phyloP scores from a whole-genome alignment of 2,797 vertebrate species.

The Urocyon cinereoargenteus region DNA sequence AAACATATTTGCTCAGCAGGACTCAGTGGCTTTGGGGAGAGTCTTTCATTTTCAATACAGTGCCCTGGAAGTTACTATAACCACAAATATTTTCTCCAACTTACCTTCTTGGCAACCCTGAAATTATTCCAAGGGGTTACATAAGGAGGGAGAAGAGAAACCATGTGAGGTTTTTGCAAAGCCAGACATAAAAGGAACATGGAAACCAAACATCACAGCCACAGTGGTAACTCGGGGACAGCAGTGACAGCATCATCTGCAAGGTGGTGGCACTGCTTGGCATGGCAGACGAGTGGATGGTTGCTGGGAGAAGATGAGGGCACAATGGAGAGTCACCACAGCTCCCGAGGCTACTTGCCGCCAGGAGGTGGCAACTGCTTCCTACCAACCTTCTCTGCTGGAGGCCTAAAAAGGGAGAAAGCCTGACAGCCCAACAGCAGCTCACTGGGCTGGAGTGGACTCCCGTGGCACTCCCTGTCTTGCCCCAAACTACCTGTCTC shows the following conservation, averaged over 20 bases:
- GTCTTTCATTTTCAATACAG: conserved; percentile 18
- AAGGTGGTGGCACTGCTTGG: neutral
- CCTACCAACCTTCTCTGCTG: neutral
- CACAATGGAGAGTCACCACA: neutral
- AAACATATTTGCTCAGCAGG: neutral
- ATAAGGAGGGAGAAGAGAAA: conserved; percentile 10
- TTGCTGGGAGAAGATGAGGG: neutral
- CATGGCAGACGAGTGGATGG: neutral
- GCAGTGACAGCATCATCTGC: neutral
- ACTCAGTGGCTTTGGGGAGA: neutral
- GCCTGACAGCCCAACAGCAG: neutral
- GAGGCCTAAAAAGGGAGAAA: neutral
- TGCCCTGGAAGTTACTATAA: neutral
- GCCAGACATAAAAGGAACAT: neutral
- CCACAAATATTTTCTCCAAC: conserved; percentile 32
- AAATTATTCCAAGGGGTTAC: conserved; percentile 1
- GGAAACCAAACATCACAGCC: neutral
- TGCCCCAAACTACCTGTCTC: neutral
- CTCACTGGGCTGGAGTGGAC: neutral
- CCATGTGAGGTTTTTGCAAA: neutral
- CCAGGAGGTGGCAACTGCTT: conserved; percentile 1
- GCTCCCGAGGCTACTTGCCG: neutral
- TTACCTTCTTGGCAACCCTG: conserved; percentile 32
- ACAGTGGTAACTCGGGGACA: neutral
- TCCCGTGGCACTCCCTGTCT: neutral